A percentile compares a stretch with the other conserved stretches of the same genome.
Evolutionary conservation across 2,113 vertebrate species (phyloP).

Genomic region (Gymnorhina tibicen): DNA sequence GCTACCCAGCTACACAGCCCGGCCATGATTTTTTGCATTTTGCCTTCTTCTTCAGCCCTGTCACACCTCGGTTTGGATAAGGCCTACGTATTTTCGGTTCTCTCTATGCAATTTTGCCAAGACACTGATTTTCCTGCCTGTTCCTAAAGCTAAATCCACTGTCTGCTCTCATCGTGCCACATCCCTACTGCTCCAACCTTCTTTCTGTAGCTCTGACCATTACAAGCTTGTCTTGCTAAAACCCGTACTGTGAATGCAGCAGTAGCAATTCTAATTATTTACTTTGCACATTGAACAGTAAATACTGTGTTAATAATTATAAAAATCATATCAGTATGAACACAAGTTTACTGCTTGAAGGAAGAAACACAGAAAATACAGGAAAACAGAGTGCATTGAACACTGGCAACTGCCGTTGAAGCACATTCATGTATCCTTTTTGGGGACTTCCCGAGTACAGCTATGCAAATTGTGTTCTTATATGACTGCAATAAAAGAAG

Average conservation of each 20-base stretch:
- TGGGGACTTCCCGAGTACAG: neutral
- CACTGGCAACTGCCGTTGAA: neutral
- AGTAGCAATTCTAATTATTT: neutral
- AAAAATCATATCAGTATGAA: neutral
- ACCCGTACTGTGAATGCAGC: neutral
- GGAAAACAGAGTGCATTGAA: neutral
- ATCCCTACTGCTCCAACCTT: neutral
- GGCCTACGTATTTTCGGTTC: neutral
- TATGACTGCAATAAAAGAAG: neutral
- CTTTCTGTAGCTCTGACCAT: neutral
- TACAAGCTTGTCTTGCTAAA: neutral
- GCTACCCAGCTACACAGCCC: neutral
- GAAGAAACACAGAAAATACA: neutral
- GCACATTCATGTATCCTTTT: neutral
- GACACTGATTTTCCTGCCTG: neutral
- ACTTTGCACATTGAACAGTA: neutral
- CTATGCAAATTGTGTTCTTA: neutral
- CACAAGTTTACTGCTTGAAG: neutral
- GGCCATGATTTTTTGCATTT: neutral
- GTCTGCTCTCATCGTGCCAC: neutral
- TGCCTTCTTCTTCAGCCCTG: neutral
- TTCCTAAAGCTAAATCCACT: neutral
- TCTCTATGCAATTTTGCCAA: neutral
- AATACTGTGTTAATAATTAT: neutral
- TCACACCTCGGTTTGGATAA: neutral